phyloP scores from a whole-genome alignment of 2,113 vertebrate genomes.

The Loxodonta africana region DNA sequence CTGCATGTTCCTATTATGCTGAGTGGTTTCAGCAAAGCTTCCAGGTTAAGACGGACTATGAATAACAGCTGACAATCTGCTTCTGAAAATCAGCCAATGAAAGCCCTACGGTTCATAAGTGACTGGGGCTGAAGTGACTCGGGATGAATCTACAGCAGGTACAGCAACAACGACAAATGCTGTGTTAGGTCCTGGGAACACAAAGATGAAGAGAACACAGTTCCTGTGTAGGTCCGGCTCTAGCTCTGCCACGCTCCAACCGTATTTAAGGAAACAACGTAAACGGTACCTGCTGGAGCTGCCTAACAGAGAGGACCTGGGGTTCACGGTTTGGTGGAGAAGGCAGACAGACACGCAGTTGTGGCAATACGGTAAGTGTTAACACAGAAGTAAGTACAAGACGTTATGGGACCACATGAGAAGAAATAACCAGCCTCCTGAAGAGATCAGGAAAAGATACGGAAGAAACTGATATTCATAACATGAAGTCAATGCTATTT shows the following conservation, averaged over 20 bases:
- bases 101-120: not conserved
- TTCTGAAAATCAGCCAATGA: not conserved
- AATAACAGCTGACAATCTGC: not conserved
- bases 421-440: conserved; percentile 19
- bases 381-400: conserved; percentile 55
- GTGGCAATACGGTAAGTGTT: not conserved
- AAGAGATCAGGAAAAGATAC: conserved; percentile 32
- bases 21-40: not conserved
- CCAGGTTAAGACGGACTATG: not conserved
- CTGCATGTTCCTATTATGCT: not conserved
- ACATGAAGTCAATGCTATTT: not conserved
- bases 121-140: not conserved
- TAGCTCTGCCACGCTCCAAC: not conserved
- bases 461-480: not conserved
- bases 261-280: not conserved
- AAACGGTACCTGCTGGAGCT: not conserved
- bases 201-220: conserved; percentile 29
- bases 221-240: not conserved
- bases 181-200: not conserved
- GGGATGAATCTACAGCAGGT: not conserved
- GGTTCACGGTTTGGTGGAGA: not conserved
- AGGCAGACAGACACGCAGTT: not conserved
- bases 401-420: not conserved
- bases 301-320: not conserved
- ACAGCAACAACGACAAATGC: conserved; percentile 3